Conservation (phyloP, 2,113 vertebrate species). For the Tupaia chinensis region DNA sequence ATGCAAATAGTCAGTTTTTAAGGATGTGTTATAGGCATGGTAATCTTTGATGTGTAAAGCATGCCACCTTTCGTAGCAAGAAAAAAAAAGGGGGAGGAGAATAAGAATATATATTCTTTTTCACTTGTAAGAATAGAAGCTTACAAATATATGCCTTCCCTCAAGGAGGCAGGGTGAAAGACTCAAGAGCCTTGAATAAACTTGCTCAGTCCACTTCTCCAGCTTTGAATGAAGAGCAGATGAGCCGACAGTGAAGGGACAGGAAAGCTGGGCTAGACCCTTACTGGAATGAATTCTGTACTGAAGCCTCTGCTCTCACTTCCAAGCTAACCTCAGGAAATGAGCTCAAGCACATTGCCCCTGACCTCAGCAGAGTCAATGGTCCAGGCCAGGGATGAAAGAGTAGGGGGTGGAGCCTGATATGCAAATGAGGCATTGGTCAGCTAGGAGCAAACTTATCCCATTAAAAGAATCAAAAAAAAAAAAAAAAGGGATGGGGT, state of each 20-base stretch:
- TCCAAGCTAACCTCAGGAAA: background rate
- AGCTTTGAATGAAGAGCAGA: slow-evolving; percentile 26
- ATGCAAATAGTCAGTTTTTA: background rate
- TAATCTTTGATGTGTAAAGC: too few relatives aligned
- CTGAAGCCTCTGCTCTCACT: background rate
- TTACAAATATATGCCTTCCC: background rate
- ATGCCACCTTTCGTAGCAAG: background rate
- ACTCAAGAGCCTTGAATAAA: background rate
- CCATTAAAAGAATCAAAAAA: too few relatives aligned
- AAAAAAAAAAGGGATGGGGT: too few relatives aligned
- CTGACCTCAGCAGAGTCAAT: background rate
- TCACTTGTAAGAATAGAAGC: slow-evolving; percentile 23
- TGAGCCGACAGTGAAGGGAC: background rate
- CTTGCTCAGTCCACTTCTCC: slow-evolving; percentile 8
- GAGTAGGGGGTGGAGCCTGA: background rate
- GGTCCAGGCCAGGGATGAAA: slow-evolving; percentile 31
- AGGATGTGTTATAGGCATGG: too few relatives aligned
- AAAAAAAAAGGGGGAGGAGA: background rate
- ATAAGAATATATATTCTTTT: background rate
- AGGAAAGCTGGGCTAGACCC: background rate
- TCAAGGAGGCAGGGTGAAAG: background rate
- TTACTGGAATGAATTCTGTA: background rate
- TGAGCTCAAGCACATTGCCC: background rate
- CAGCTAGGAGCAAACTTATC: too few relatives aligned
- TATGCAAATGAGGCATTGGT: background rate